Base-by-base conservation (phyloP, 1,140 invertebrate genomes). In the Acromyrmex echinatior region DNA sequence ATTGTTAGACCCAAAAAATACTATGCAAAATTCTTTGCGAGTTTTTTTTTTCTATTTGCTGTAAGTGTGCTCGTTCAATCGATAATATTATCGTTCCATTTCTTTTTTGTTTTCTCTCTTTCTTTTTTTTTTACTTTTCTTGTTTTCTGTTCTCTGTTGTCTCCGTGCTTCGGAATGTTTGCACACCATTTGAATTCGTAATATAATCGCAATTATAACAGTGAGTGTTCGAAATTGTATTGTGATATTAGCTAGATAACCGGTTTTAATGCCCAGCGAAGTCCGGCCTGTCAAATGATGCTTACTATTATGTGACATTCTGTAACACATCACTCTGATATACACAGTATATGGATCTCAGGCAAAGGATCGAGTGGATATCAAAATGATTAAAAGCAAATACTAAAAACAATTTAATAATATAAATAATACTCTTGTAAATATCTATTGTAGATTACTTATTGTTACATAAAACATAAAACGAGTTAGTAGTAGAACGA, bases 201-300 rank as follows among this genome's bases (percentile, higher is more conserved):
- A 86, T 86, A 86, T 68, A 86, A 86, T 86, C 74, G 82, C 76
- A 86, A 86, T 78, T 86, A 79, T 86, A 86, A 86, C 82, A 86
- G 45, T 86, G 82, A 79, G 7, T 79, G 73, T 86, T 78, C 16
- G 51, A 53, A 86, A 79, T 79, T 86, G 82, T 86, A 86, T 77
- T 86, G 82, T 86, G 82, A 79, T 86, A 86, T 79, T 84, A 86
- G 82, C 82, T 86, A 86, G 74, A 31, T 86, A 86, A 86, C 76
- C 76, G 82, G 82, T 88, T 86, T 94, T 95, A 95, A 95, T 95
- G 94, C 94, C 94, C 94, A 95, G 94, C 94, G 94, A 95, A 95
- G 92, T 94, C 92, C 93, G 94, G 93, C 93, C 92, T 95, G 93
- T 93, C 89, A 92, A 91, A 93, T 92, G 88, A 92, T 92, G 93